These are phyloP conservation scores for Pachydiplax longipennis DNA, from an alignment of 2,888 invertebrate genomes.

Conservation along the genomic window DNA sequence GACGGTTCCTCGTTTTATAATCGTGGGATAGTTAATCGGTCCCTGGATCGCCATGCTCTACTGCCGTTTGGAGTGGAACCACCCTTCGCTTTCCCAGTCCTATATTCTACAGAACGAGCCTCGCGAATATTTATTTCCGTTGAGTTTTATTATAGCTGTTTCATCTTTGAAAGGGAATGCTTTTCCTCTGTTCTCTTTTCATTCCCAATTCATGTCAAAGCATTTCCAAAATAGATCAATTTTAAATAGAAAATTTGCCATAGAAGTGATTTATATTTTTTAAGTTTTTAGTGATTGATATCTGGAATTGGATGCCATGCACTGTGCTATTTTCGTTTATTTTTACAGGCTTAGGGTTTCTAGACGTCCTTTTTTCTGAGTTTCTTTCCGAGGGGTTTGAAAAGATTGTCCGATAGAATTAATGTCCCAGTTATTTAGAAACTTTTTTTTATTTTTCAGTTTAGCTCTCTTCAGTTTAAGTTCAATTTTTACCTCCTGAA, in stretches of 20 bases:
- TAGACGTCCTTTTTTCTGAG: too few species aligned
- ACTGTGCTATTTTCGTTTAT: too few species aligned
- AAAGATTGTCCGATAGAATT: too few species aligned
- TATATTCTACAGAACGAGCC: neutral
- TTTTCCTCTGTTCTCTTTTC: neutral
- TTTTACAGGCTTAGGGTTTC: too few species aligned
- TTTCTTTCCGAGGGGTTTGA: too few species aligned
- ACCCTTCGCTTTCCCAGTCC: neutral
- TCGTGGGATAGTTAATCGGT: neutral
- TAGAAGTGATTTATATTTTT: too few species aligned
- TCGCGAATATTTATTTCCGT: neutral
- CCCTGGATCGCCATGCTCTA: neutral
- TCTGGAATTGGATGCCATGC: neutral
- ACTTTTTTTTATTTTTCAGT: too few species aligned
- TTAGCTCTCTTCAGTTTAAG: too few species aligned
- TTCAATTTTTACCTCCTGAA: too few species aligned
- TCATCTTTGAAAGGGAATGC: slow-evolving; percentile 9
- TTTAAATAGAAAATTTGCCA: neutral
- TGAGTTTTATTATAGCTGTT: neutral
- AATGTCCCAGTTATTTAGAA: too few species aligned
- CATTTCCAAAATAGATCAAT: slow-evolving; percentile 24
- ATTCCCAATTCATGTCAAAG: neutral
- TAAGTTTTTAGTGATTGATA: neutral
- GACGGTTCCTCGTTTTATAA: neutral
- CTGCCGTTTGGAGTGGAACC: neutral